Evolutionary conservation across 2,797 vertebrate genomes (phyloP).

Genomic region (Xerus rutilus): DNA sequence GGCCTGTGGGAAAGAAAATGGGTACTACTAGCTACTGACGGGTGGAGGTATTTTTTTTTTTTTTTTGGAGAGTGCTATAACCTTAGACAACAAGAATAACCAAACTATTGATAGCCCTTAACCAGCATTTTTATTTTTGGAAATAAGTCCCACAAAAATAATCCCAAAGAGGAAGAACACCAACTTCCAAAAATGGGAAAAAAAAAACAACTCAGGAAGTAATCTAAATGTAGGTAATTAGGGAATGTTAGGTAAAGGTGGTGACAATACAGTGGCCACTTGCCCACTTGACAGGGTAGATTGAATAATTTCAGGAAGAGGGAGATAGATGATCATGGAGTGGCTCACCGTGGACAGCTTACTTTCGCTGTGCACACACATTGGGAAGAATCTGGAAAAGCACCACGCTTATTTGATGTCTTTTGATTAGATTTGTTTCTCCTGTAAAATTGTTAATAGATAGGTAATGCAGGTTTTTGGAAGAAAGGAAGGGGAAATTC

Average conservation of each 20-base stretch:
- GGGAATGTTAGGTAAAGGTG: background rate
- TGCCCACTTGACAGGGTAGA: no score
- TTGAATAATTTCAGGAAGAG: background rate
- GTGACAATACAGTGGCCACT: rapidly evolving
- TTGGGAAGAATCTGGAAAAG: background rate
- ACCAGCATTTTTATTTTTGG: background rate
- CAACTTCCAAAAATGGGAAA: background rate
- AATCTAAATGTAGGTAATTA: background rate
- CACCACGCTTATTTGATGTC: background rate
- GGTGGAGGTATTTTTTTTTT: background rate
- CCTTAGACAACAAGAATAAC: background rate
- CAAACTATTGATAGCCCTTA: background rate
- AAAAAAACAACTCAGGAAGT: background rate
- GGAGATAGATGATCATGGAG: no score
- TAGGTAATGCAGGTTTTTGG: constrained; percentile 46
- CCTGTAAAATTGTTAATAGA: background rate
- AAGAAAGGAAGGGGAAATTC: constrained; percentile 62
- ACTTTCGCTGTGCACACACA: rapidly evolving
- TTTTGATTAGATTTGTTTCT: background rate
- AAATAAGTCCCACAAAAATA: background rate
- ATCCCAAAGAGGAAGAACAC: background rate
- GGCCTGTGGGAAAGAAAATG: background rate
- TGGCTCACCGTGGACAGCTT: background rate
- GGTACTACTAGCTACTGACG: background rate
- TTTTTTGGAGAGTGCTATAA: background rate